Evolutionary conservation across 2,797 vertebrate genomes (phyloP).

Genomic region (Gymnoscopelus microlampas): DNA sequence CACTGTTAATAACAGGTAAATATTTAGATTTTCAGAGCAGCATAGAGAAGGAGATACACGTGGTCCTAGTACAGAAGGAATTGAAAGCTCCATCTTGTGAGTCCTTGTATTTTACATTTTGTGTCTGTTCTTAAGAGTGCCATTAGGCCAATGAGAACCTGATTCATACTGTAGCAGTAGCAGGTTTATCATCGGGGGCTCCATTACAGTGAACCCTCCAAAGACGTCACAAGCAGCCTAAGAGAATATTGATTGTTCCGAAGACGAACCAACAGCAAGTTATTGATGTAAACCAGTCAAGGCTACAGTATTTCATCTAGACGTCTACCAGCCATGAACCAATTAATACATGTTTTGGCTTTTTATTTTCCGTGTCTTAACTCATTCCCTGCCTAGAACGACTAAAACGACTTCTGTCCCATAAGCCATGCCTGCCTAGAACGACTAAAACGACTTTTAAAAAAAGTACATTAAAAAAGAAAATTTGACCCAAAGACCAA

Average conservation of each 20-base stretch:
- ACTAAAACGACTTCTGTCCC: too few species aligned
- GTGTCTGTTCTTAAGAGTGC: constrained; percentile 10
- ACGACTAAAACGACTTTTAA: too few species aligned
- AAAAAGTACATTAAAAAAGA: too few species aligned
- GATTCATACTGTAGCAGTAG: constrained; percentile 40
- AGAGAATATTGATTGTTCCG: constrained; percentile 46
- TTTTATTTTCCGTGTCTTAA: neutral
- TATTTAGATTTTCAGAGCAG: constrained; percentile 2
- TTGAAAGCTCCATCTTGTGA: constrained; percentile 7
- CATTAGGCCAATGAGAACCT: constrained; percentile 59
- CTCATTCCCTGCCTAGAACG: too few species aligned
- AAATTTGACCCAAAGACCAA: too few species aligned
- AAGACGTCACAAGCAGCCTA: constrained; percentile 37
- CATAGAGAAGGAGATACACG: neutral
- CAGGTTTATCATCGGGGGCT: constrained; percentile 49
- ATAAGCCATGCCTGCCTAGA: too few species aligned
- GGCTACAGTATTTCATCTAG: constrained; percentile 2
- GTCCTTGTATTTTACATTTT: constrained; percentile 16
- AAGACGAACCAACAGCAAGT: constrained; percentile 40
- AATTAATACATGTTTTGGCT: constrained; percentile 20
- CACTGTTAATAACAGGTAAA: constrained; percentile 3
- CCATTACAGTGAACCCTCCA: constrained; percentile 29
- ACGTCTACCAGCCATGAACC: constrained; percentile 27
- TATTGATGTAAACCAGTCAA: constrained; percentile 37
- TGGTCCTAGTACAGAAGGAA: neutral